Evolutionary conservation across 2,888 invertebrate genomes (phyloP), one percentile per base, ranked within the genome.

Genomic region (Sphaerophoria taeniata): DNA sequence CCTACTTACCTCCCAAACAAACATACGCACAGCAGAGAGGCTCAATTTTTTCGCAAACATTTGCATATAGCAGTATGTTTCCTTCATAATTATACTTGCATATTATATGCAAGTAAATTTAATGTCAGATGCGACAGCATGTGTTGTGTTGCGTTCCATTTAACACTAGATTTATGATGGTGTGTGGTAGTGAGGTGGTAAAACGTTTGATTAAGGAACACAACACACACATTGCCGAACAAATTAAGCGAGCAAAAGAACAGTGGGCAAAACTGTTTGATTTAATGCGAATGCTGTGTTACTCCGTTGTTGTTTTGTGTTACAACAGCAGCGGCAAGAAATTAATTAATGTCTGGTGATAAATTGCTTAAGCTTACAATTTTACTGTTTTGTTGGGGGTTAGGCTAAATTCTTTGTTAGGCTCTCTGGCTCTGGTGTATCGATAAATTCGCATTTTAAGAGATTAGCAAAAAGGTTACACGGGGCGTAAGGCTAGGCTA

Each of bases 281-380:
- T 85, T 85, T 85, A 85, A 77, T 76, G 69, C 72, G 67, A 67
- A 53, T 53, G 39, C 39, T 53, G 47, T 73, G 49, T 31, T 51
- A 24, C 24, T 24, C 24, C 2, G 24, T 24, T 60, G 24, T 43
- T 58, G 49, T 16, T 14, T 1, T 36, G 16, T 39, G 24, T 33
- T 65, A 14, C 31, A 31, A 55, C n/a, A 45, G 71, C 61, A 56
- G 12, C 9, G 74, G 63, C 70, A 69, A 77, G 85, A 85, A 80
- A 85, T 77, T 85, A 85, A 85, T 85, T 85, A 76, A 81, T 81
- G 85, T 83, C 81, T 77, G 51, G 55, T 85, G 81, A 85, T 81
- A 85, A 85, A 85, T 85, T 81, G 58, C 70, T 76, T 63, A 51
- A 24, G 67, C 31, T 67, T 53, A 53, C 53, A 67, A 39, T 67